phyloP scores from a whole-genome alignment of 1,140 invertebrate genomes.

The Ceratina australensis region DNA sequence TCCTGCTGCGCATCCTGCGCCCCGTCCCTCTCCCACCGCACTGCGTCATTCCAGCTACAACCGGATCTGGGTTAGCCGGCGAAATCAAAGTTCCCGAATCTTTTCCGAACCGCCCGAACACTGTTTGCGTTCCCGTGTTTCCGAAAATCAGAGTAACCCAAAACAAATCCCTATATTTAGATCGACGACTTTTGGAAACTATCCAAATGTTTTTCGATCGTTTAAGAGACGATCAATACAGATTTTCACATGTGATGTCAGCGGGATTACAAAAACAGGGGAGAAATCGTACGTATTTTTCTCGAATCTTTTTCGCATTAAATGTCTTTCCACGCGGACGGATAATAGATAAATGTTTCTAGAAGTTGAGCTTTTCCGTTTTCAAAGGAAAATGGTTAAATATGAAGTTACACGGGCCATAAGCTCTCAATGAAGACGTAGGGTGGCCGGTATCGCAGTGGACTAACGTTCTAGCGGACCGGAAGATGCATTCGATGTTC shows the following conservation, averaged over 20 bases:
- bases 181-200: background rate
- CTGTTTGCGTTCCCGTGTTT: background rate
- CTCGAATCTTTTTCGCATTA: no score
- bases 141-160: background rate
- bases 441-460: background rate
- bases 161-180: background rate
- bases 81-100: conserved; percentile 20
- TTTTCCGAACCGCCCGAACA: background rate
- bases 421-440: background rate
- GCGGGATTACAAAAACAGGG: no score
- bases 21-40: conserved; percentile 2
- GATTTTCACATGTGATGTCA: no score
- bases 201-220: background rate
- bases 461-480: background rate
- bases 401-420: background rate
- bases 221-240: no score
- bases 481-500: conserved; percentile 26
- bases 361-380: no score
- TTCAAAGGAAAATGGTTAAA: background rate
- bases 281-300: no score
- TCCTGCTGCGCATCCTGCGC: conserved; percentile 4
- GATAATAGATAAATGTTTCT: background rate
- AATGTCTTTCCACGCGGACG: background rate
- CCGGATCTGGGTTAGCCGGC: conserved; percentile 17
- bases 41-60: conserved; percentile 17